Evolutionary conservation across 2,113 vertebrate genomes (phyloP).

Genomic region (Tupaia chinensis): DNA sequence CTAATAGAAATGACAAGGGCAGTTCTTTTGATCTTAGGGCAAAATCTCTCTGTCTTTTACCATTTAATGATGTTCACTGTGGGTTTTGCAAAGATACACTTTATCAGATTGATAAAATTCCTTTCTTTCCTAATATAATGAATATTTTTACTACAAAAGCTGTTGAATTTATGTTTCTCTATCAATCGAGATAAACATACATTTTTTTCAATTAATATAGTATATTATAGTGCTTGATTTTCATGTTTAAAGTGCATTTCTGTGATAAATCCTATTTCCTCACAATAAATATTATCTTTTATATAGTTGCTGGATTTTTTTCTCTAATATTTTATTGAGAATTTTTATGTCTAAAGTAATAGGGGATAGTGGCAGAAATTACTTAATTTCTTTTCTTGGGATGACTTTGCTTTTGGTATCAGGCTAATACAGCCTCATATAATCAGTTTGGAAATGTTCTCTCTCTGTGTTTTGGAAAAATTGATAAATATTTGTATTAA

Average conservation of each 20-base stretch:
- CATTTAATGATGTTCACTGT: not conserved
- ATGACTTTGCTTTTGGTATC: not conserved
- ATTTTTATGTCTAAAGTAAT: not conserved
- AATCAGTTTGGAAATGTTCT: not conserved
- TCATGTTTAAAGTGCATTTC: not conserved
- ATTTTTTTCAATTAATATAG: not conserved
- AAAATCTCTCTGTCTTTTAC: not conserved
- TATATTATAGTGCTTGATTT: not conserved
- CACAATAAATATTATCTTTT: not conserved
- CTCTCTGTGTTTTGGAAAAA: not conserved
- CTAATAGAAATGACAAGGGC: not conserved
- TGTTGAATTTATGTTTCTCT: not conserved
- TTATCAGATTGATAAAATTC: not conserved
- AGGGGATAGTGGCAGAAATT: not conserved
- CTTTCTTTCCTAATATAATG: not conserved
- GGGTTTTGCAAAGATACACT: not conserved
- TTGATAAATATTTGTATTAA: not conserved
- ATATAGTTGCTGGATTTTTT: not conserved
- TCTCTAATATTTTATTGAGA: not conserved
- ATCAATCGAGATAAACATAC: not conserved
- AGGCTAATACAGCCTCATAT: not conserved
- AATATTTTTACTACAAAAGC: not conserved
- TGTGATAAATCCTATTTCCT: not conserved
- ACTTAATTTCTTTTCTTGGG: not conserved
- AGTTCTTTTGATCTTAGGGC: not conserved